phyloP scores from a whole-genome alignment of 2,797 vertebrate genomes.

The Leptoclinus maculatus region DNA sequence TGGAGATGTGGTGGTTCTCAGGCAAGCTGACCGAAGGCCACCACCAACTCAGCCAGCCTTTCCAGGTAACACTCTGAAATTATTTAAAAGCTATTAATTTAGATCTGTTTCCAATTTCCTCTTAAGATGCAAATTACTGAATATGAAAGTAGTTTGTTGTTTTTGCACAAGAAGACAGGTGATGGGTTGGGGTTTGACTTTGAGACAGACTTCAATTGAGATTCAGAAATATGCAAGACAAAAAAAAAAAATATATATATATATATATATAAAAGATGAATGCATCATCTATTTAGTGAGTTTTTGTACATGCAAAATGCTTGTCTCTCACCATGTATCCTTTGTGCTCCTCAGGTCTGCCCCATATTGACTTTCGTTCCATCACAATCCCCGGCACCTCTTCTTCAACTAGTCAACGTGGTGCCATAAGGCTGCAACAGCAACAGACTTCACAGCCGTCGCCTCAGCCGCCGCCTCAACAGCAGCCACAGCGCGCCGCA shows the following conservation, averaged over 20 bases:
- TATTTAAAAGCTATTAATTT: neutral
- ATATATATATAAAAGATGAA: neutral
- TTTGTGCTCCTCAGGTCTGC: slow-evolving; percentile 84
- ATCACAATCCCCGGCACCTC: slow-evolving; percentile 95
- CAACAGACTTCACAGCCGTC: slow-evolving; percentile 48
- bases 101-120: neutral
- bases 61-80: slow-evolving; percentile 75
- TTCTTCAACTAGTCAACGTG: slow-evolving; percentile 69
- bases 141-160: slow-evolving; percentile 1
- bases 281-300: neutral
- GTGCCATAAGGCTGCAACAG: slow-evolving; percentile 71
- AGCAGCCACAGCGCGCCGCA: slow-evolving; percentile 23
- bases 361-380: slow-evolving; percentile 96
- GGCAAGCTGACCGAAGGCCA: slow-evolving; percentile 88
- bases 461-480: slow-evolving; percentile 49
- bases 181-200: neutral
- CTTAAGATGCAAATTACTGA: neutral
- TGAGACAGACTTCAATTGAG: neutral
- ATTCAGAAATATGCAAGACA: too few species aligned
- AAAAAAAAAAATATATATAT: neutral
- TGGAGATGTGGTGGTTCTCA: slow-evolving; percentile 95
- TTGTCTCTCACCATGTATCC: neutral
- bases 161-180: neutral
- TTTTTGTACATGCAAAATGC: neutral
- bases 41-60: slow-evolving; percentile 83